Evolutionary conservation across 2,797 vertebrate genomes (phyloP), one percentile per base, ranked within the genome.

Genomic region (Xenops minutus): DNA sequence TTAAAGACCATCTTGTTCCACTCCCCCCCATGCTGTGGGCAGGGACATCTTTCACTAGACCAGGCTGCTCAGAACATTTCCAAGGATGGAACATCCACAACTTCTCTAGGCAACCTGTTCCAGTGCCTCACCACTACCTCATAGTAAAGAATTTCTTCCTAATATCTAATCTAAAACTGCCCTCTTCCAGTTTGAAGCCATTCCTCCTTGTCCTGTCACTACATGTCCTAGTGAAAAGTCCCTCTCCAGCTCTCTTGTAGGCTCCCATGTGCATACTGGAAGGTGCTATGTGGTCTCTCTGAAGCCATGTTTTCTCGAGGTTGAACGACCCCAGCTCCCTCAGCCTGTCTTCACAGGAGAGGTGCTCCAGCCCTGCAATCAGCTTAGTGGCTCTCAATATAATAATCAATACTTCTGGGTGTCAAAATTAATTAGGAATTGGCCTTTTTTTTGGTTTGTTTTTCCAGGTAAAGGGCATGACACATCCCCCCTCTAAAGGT

Each of bases 1-100:
- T 56, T 71, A 19, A 39, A 71, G 9, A 44, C 44, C 16, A 22
- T 39, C 37, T 63, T 0, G 0, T 83, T 58, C 20, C 14, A 30
- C 17, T 22, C 7, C 3, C 6, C 9, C 5, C 20, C n/a, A n/a
- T 11, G 2, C 24, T 2, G 1, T 63, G 18, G 37, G 21, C 72
- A 64, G 43, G 5, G 9, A n/a, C 14, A 13, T 3, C 10, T 64
- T 71, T 51, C 52, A 27, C 4, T 14, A 51, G 37, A 51, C 29
- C n/a, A 44, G 29, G 23, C 30, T 89, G 43, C 43, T 51, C 43
- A 51, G 51, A 56, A 26, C 32, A 24, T 7, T 43, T 68, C 26
- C 15, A n/a, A 23, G 10, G 13, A 18, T 29, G 13, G 16, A 32
- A 7, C 12, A 17, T 69, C 10, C 61, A 20, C 41, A 62, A 0